Evolutionary conservation across 1,140 invertebrate genomes (phyloP), one percentile per base, ranked within the genome.

Genomic region (Brachionus koreanus): DNA sequence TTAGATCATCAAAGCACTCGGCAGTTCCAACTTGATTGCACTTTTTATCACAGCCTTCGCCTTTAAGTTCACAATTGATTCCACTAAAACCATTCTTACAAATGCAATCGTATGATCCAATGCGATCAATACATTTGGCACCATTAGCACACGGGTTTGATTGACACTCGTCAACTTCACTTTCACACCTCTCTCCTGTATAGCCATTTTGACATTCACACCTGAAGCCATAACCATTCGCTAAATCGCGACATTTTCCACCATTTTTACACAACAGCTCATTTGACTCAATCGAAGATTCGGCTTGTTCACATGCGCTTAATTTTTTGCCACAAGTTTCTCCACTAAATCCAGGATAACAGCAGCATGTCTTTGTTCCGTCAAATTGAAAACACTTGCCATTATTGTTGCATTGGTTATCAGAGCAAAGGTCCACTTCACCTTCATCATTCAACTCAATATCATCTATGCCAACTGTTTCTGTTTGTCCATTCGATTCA

Each of bases 91-190:
- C 95, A 10, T 92, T 90, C n/a, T 93, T 92, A 85, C 95, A 97
- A 35, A 90, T 92, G 89, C 95, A 97, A 83, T 92, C 91, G 90
- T 93, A 96, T 46, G 91, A 91, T 84, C 92, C 91, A 10, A 91
- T 90, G 1, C 92, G 87, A 0, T 94, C 93, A 5, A 91, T 91
- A 85, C 95, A 97, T 82, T 92, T 91, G 6, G 93, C 95, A 1
- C 93, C 93, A 88, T 97, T 95, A 83, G 92, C 89, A 86, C 97
- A 99, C 0, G 95, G 95, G 83, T 92, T 65, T 19, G 89, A 90
- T 5, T 91, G 89, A 87, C 96, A 98, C 85, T 98, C 95, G 86
- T 98, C 94, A 19, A 97, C 93, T 84, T 97, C 95, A 0, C 92
- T 91, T 74, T 84, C 77, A 46, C 84, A 84, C 5, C 65, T 83